These are phyloP conservation scores for Sakesphorus luctuosus DNA, from an alignment of 2,113 vertebrate species.

Conservation along the genomic window DNA sequence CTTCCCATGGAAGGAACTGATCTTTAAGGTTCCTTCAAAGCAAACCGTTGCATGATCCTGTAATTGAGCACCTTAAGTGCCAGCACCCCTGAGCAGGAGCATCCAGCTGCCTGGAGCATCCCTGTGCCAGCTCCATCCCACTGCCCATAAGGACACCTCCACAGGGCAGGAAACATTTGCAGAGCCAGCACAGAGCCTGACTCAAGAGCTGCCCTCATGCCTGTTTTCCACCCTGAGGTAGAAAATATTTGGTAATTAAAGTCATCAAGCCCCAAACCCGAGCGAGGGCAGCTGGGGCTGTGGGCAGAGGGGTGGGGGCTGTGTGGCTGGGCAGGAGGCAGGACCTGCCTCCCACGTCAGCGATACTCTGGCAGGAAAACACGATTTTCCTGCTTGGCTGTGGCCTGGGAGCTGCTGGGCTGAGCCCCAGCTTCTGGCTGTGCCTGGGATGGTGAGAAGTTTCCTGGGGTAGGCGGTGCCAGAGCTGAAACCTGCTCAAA, in stretches of 20 bases:
- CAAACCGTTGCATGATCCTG: not conserved
- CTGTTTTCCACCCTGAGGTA: not conserved
- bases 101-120: rapidly evolving
- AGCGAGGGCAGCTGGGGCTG: rapidly evolving
- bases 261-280: not conserved
- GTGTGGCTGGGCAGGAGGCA: not conserved
- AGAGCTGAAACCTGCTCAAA: not conserved
- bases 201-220: not conserved
- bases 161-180: not conserved
- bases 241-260: not conserved
- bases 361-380: slow-evolving; percentile 11
- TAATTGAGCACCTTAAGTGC: not conserved
- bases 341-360: not conserved
- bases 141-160: not conserved
- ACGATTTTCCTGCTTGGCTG: slow-evolving; percentile 44
- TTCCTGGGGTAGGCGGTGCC: not conserved
- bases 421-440: not conserved
- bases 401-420: not conserved
- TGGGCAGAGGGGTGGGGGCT: not conserved
- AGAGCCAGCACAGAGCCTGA: not conserved
- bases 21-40: not conserved
- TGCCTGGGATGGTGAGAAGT: not conserved
- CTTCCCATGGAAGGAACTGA: not conserved
- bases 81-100: not conserved
- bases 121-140: not conserved